Percentiles rank a stretch among this genome's conserved stretches.
phyloP scores from a whole-genome alignment of 2,797 vertebrate genomes.

The Sebastiscus albofasciatus region DNA sequence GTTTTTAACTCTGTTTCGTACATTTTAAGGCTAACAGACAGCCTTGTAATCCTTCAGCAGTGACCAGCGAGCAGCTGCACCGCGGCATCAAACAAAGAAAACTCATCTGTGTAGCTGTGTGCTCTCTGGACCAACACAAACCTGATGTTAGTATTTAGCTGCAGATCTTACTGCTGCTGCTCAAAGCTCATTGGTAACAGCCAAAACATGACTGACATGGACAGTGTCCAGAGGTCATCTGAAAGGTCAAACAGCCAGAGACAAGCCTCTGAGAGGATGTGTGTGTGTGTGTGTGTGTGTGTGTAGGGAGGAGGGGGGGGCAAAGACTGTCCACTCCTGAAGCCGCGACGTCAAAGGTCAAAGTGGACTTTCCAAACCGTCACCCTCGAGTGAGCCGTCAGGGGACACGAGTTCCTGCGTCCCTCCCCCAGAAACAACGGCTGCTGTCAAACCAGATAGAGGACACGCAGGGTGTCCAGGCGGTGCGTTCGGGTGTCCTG shows the following conservation, averaged over 20 bases:
- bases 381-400: conserved; percentile 60
- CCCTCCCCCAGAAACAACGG: conserved; percentile 49
- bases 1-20: background rate
- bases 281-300: background rate
- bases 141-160: background rate
- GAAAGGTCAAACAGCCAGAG: conserved; percentile 60
- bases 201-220: conserved; percentile 52
- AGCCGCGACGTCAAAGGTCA: conserved; percentile 63
- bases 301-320: background rate
- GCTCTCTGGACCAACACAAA: background rate
- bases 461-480: conserved; percentile 26
- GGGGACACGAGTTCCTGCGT: conserved; percentile 38
- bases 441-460: conserved; percentile 61
- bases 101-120: background rate
- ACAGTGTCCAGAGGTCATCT: conserved; percentile 45
- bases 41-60: background rate
- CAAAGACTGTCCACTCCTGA: conserved; percentile 27
- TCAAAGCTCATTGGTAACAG: background rate
- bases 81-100: background rate
- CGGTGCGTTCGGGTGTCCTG: conserved; percentile 36
- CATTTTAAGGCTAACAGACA: background rate
- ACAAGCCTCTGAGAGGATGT: conserved; percentile 21
- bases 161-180: background rate
- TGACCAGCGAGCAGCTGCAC: background rate
- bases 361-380: conserved; percentile 68